phyloP scores from a whole-genome alignment of 2,797 vertebrate species.

The Gallinago stenura region DNA sequence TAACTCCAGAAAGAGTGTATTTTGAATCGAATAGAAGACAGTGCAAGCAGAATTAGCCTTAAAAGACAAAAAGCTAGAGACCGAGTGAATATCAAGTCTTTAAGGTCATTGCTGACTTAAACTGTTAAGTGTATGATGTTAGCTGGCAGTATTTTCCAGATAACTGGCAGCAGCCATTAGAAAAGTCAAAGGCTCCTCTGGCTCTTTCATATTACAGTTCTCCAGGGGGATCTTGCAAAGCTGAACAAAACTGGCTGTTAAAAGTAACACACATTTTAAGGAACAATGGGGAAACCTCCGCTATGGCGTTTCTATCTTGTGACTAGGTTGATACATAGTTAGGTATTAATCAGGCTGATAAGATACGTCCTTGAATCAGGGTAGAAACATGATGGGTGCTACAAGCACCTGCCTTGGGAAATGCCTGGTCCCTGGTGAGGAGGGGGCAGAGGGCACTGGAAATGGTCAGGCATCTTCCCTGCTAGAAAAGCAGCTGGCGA shows the following conservation, averaged over 20 bases:
- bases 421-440: not conserved
- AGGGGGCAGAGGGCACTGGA: not conserved
- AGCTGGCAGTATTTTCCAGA: not conserved
- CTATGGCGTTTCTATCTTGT: not conserved
- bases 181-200: not conserved
- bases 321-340: not conserved
- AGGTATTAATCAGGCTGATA: not conserved
- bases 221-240: not conserved
- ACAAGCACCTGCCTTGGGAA: not conserved
- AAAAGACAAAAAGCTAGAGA: not conserved
- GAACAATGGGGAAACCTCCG: not conserved
- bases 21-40: not conserved
- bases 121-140: not conserved
- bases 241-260: not conserved
- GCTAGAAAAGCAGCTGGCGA: no score
- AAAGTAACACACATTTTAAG: rapidly evolving
- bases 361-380: not conserved
- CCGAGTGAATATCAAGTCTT: rapidly evolving
- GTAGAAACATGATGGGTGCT: not conserved
- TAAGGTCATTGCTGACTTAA: not conserved
- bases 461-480: not conserved
- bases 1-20: not conserved
- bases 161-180: not conserved
- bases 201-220: rapidly evolving
- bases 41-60: rapidly evolving